Base-by-base conservation (phyloP, 2,113 vertebrate genomes). In the Alouatta palliata region DNA sequence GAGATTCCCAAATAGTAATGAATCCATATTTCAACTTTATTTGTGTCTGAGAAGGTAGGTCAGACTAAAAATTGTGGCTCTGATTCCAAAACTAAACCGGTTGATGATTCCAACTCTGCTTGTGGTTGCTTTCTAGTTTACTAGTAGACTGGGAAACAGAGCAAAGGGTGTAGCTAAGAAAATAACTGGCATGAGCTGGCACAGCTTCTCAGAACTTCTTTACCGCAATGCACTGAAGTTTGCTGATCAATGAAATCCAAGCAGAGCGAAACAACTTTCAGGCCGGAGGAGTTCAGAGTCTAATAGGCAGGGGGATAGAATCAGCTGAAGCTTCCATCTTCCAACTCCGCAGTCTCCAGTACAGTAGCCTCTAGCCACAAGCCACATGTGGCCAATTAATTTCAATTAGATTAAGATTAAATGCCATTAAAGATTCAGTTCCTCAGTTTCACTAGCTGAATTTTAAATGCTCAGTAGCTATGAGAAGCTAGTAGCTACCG, bases 151-250 rank as follows among this genome's bases (percentile, higher is more conserved):
- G 40, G 37, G 30, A 87, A 71, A 35, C 6, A 91, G 37, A 76
- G 8, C 30, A 54, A 30, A 71, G 1, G 61, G 6, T 13, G 1
- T n/a, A 49, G 23, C 14, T 4, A 14, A 30, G 35, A 71, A 52
- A 37, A 56, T 45, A 32, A 32, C 9, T 27, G n/a, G 43, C 5
- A 13, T 37, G 32, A 45, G 25, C 23, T 71, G n/a, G 14, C 8
- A 23, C 4, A 27, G 32, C 21, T 85, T 88, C 27, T 9, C 12
- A 2, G 58, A 81, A 20, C 3, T 12, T 76, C 73, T 43, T n/a
- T 20, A 35, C 0, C 27, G 35, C 1, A 2, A 1, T 10, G 3
- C 5, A 2, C 17, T 56, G 87, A 40, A 1, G 1, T 58, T n/a
- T 70, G 40, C 7, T 6, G 47, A 27, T 43, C 9, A 40, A 0